Base-by-base conservation (phyloP, 2,888 invertebrate genomes). In the Dendrolimus pini region DNA sequence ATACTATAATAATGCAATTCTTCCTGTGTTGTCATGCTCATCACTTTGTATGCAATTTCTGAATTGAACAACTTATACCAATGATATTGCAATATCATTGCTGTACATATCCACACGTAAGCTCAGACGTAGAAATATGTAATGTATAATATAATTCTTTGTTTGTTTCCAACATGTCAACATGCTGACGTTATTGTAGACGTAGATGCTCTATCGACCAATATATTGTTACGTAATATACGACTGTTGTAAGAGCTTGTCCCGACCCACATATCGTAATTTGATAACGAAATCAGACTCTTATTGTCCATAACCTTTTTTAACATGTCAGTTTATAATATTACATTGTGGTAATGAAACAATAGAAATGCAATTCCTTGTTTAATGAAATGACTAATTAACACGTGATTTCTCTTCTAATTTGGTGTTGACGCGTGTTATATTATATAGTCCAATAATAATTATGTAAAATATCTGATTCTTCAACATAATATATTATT, bases 271-370 rank as follows among this genome's bases (percentile, higher is more conserved):
- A 47, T 47, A 47, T 47, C 47, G 47, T 47, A 47, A 47, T 47
- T 47, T 47, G 47, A 62, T 58, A 60, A 58, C 54, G 59, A 59
- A 62, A 61, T 60, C 14, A 52, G 53, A 55, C 53, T 54, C 12
- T 47, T 47, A 9, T 47, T 47, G 47, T 47, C 47, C 47, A 60
- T 59, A 60, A 54, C 56, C 59, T 58, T 52, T 55, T 56, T 60
- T 60, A 61, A 58, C 57, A 13, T 59, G 60, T 60, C 60, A 62
- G 53, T 10, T 12, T 12, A 47, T 47, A 10, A 47, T 47, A 47
- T 47, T 47, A 30, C 30, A 30, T 6, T 30, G 30, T 30, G 47
- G 9, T 12, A 47, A 47, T 47, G 7, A 47, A 47, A 47, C 47
- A 47, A 47, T 47, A 47, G 47, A 47, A 10, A 47, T 47, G 47